These are phyloP conservation scores for Naso thynnoides DNA, from an alignment of 2,797 vertebrate species.

Conservation along the genomic window DNA sequence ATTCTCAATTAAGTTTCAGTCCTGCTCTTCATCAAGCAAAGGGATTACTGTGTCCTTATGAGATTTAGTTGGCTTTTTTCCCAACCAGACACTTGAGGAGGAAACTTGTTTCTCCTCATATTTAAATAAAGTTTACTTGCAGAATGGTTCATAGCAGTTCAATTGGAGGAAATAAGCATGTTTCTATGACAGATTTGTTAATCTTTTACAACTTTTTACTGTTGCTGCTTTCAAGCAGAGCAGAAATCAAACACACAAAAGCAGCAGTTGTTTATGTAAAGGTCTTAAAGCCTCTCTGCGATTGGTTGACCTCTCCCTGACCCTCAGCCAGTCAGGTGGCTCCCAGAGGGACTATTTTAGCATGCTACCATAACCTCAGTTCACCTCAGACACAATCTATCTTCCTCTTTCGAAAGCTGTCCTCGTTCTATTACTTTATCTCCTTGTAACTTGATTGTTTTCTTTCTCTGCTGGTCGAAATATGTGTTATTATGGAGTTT, in stretches of 20 bases:
- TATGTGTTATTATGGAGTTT: background rate
- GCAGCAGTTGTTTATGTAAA: constrained; percentile 18
- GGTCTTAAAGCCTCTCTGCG: background rate
- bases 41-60: background rate
- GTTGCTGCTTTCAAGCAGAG: background rate
- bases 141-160: background rate
- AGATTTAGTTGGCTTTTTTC: background rate
- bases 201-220: background rate
- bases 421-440: background rate
- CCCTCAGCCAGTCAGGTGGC: constrained; percentile 14
- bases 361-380: constrained; percentile 6
- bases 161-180: background rate
- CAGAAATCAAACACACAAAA: background rate
- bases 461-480: background rate
- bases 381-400: constrained; percentile 2
- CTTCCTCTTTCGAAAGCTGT: background rate
- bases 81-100: background rate
- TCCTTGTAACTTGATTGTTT: background rate
- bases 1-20: constrained; percentile 22
- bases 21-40: background rate
- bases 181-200: background rate
- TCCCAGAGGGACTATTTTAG: constrained; percentile 23
- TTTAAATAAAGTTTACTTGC: background rate
- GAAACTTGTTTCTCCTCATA: background rate
- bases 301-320: constrained; percentile 46